Evolutionary conservation across 2,888 invertebrate species (phyloP).

Genomic region (Harpalus rubripes): DNA sequence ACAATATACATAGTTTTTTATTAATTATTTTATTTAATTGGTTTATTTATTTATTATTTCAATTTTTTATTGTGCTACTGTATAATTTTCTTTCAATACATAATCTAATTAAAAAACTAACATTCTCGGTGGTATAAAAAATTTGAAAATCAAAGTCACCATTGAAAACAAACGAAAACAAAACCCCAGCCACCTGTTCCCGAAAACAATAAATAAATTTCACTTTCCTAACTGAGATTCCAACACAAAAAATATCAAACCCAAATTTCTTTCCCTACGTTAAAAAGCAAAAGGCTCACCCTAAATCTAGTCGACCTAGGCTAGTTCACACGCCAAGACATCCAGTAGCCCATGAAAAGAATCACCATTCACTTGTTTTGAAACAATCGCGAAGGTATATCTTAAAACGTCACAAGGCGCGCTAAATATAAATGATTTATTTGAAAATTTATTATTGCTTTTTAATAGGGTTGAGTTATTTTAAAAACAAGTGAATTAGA

Average conservation of each 20-base stretch:
- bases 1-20: too few species aligned
- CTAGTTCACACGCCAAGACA: slow-evolving; percentile 66
- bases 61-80: neutral
- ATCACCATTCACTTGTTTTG: slow-evolving; percentile 2
- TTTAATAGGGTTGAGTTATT: slow-evolving; percentile 2
- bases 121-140: neutral
- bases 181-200: slow-evolving; percentile 63
- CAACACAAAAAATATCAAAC: slow-evolving; percentile 63
- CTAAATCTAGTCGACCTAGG: slow-evolving; percentile 62
- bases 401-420: neutral
- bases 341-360: slow-evolving; percentile 50
- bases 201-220: slow-evolving; percentile 66
- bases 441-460: slow-evolving; percentile 9
- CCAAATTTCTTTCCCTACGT: slow-evolving; percentile 54
- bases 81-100: slow-evolving; percentile 1
- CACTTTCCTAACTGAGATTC: slow-evolving; percentile 60
- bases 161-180: slow-evolving; percentile 37
- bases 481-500: slow-evolving; percentile 20
- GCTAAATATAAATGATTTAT: slow-evolving; percentile 40
- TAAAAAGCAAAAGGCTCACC: slow-evolving; percentile 59
- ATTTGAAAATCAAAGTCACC: slow-evolving; percentile 7
- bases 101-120: neutral
- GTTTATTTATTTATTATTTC: too few species aligned
- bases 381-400: slow-evolving; percentile 8
- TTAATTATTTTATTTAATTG: too few species aligned